Base-by-base conservation (phyloP, 1,140 invertebrate species). In the Heliconius hewitsoni region DNA sequence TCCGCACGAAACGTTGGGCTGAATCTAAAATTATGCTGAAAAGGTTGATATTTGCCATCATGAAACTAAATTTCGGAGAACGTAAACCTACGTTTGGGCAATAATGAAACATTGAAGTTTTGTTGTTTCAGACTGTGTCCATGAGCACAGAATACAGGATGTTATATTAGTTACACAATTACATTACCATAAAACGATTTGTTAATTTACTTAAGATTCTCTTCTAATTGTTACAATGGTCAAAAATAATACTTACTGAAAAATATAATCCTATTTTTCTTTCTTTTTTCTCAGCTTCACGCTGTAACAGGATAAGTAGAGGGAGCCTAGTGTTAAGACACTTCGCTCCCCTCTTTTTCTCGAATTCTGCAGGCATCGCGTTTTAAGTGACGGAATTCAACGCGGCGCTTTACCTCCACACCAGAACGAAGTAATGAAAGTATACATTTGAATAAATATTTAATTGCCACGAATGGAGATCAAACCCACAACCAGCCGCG, bases 21-120 rank as follows among this genome's bases (percentile, higher is more conserved):
- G 39, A 50, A 71, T 46, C 42, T 76, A 76, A 76, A 76, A 76
- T 70, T 76, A 39, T 76, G 39, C 74, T 76, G 57, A 70, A 76
- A 76, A 57, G 66, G 37, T 27, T 66, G 39, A 37, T 76, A 76
- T 76, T 76, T 76, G 74, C 74, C 74, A 70, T 70, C 60, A 27
- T n/a, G 57, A 42, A 46, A 39, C 60, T 60, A 46, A 76, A 46
- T 76, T 70, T 34, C 57, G 46, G 19, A 46, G 52, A 74, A 74
- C 74, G 60, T 50, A 60, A 75, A 66, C 30, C 60, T 66, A 66
- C 30, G 57, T 66, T 66, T 16, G 60, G 60, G 27, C 5, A 66
- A 66, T 66, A 66, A 66, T 30, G 27, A 30, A 66, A 66, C 30
- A 66, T 30, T 66, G 11, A 66, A 60, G 23, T 66, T 66, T 34